Base-by-base conservation (phyloP, 2,888 invertebrate genomes). In the Xestia c-nigrum region DNA sequence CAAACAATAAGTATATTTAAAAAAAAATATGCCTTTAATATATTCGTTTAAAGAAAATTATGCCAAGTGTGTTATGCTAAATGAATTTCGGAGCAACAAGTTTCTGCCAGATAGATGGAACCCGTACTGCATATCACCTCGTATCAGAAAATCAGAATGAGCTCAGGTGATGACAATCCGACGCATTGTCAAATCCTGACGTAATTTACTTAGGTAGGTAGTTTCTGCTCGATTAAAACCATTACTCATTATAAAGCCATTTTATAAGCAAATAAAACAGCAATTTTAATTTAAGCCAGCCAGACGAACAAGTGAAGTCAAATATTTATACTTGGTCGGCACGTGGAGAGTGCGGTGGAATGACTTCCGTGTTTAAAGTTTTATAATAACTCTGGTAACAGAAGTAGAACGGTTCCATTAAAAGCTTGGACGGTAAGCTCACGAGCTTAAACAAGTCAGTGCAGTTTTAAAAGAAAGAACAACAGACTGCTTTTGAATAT, bases 301-400 rank as follows among this genome's bases (percentile, higher is more conserved):
- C 46, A 24, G 4, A 55, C 31, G 43, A 70, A 66, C 47, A 61
- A 43, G 43, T 38, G 43, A 61, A 78, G 47, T 65, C 61, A 69
- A 81, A 84, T 73, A 68, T 84, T 84, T 21, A 63, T 61, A 61
- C 40, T 57, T 47, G 52, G 40, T 59, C 50, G n/a, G 46, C 68
- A 38, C 64, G 68, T 72, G 72, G 24, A 59, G 57, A 46, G n/a
- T 55, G 57, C 78, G 50, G 57, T 69, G 46, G 52, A 71, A 46
- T 24, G 40, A 69, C 67, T 80, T 84, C 80, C 52, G 52, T 47
- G 24, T 61, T 47, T 16, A 55, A 72, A 80, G 65, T 80, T 84
- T 80, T 66, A 80, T 70, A 84, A 84, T 84, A 81, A 74, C 59
- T 57, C 40, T 24, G 79, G 55, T 43, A 55, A 64, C 50, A 55